Evolutionary conservation across 1,140 invertebrate species (phyloP).

Genomic region (Orchesella cincta): DNA sequence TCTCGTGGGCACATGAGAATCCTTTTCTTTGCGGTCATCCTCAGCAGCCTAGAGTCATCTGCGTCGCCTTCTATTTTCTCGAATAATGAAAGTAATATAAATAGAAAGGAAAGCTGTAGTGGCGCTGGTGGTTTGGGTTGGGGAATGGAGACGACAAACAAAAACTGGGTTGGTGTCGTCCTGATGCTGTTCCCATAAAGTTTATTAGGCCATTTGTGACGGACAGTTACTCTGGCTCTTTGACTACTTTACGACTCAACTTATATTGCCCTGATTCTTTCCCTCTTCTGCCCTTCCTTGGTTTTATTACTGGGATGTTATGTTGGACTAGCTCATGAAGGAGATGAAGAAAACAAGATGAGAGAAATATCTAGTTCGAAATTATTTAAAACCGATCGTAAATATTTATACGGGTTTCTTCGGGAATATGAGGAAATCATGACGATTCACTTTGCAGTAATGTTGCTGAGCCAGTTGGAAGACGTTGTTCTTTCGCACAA

Average conservation of each 20-base stretch:
- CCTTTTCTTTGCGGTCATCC: no score
- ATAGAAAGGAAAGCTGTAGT: no score
- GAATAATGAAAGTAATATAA: no score
- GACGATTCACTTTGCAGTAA: no score
- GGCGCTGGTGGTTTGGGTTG: no score
- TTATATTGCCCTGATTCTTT: not conserved
- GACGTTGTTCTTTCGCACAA: no score
- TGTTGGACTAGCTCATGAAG: not conserved
- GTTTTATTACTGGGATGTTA: not conserved
- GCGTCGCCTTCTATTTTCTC: no score
- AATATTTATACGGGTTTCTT: constrained; percentile 2
- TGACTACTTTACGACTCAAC: constrained; percentile 36
- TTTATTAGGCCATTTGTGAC: constrained; percentile 47
- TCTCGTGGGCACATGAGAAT: no score
- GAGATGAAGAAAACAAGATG: not conserved
- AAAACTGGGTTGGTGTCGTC: not conserved
- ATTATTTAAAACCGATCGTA: constrained; percentile 16
- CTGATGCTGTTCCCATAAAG: constrained; percentile 29
- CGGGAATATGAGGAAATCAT: no score
- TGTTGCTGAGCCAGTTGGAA: no score
- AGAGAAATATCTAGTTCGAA: not conserved
- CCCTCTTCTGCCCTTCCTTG: not conserved
- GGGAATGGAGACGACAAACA: not conserved
- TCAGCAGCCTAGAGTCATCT: no score
- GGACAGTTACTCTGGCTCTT: constrained; percentile 39